A percentile compares a stretch with the other conserved stretches of the same genome.
These are phyloP conservation scores for Melopsittacus undulatus DNA, from an alignment of 2,797 vertebrate genomes.

Conservation along the genomic window DNA sequence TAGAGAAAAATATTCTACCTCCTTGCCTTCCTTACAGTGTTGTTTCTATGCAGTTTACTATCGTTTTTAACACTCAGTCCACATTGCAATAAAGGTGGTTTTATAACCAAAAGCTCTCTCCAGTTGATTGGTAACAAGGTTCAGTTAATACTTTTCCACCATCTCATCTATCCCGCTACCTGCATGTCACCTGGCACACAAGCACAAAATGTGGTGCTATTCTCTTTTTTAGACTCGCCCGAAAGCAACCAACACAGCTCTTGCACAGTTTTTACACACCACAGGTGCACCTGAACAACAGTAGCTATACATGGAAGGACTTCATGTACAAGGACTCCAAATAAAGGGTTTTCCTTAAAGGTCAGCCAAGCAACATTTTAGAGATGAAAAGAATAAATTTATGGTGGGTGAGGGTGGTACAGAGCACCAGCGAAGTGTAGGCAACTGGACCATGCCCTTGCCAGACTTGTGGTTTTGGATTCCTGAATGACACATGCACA, in stretches of 20 bases:
- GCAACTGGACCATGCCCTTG: background rate
- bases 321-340: background rate
- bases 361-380: background rate
- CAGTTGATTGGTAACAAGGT: background rate
- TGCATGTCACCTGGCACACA: rapidly evolving
- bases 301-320: background rate
- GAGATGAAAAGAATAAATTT: background rate
- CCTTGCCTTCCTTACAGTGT: background rate
- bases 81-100: background rate
- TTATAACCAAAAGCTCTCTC: background rate
- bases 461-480: background rate
- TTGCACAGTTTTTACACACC: background rate
- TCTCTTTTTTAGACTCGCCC: background rate
- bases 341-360: background rate
- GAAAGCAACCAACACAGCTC: background rate
- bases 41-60: background rate
- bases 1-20: background rate
- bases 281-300: background rate
- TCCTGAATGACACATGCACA: slow-evolving; percentile 1
- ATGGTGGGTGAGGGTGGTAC: background rate
- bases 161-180: background rate
- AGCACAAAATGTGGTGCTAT: rapidly evolving
- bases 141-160: background rate
- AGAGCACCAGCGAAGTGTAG: background rate
- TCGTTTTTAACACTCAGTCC: background rate